A percentile compares a stretch with the other conserved stretches of the same genome.
Evolutionary conservation across 2,797 vertebrate genomes (phyloP).

Genomic region (Sebastes glaucus): DNA sequence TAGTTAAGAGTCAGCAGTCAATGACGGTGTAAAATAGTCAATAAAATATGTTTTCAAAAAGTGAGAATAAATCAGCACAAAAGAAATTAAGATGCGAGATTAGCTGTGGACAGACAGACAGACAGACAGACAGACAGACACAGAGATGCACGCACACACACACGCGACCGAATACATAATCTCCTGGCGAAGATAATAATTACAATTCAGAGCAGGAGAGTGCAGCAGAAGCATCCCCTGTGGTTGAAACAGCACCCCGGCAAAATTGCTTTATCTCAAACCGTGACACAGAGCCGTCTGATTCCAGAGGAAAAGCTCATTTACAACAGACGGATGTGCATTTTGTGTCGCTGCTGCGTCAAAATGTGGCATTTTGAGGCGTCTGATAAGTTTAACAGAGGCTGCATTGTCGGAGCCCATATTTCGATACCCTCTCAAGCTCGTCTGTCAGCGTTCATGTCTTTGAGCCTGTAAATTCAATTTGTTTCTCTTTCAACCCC

Average conservation of each 20-base stretch:
- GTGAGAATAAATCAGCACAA: background rate
- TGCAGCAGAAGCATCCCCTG: slow-evolving; percentile 64
- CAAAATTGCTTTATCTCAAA: slow-evolving; percentile 72
- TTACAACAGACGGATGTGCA: slow-evolving; percentile 54
- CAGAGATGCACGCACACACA: background rate
- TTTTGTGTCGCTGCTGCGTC: slow-evolving; percentile 36
- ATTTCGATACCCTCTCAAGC: slow-evolving; percentile 58
- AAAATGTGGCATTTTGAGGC: slow-evolving; percentile 40
- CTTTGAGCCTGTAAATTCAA: slow-evolving; percentile 73
- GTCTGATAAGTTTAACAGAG: slow-evolving; percentile 60
- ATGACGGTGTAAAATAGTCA: background rate
- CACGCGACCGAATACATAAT: background rate
- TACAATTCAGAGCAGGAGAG: slow-evolving; percentile 68
- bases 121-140: background rate
- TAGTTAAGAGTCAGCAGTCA: too few relatives aligned
- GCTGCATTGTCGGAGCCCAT: slow-evolving; percentile 58
- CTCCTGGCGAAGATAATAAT: slow-evolving; percentile 12
- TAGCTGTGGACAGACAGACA: background rate
- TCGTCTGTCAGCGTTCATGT: slow-evolving; percentile 60
- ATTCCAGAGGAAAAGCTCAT: slow-evolving; percentile 39
- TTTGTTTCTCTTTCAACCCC: slow-evolving; percentile 70
- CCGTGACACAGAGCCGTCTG: slow-evolving; percentile 48
- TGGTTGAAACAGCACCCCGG: slow-evolving; percentile 62
- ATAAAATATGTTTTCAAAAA: background rate
- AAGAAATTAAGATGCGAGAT: background rate